phyloP scores from a whole-genome alignment of 2,797 vertebrate genomes.

The Vipera ursinii region DNA sequence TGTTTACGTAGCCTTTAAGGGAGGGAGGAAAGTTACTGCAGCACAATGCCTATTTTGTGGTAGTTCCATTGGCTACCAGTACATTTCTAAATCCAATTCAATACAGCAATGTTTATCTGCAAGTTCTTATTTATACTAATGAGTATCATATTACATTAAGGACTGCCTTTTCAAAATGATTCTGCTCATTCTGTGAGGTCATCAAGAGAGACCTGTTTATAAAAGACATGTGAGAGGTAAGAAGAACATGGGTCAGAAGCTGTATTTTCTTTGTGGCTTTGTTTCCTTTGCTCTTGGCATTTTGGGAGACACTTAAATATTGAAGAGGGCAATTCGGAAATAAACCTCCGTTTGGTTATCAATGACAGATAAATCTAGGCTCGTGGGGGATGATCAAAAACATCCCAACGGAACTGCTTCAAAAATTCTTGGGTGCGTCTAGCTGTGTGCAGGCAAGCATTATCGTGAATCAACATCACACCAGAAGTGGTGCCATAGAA shows the following conservation, averaged over 20 bases:
- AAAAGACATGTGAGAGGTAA: background rate
- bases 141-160: background rate
- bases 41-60: background rate
- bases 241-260: background rate
- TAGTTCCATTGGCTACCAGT: background rate
- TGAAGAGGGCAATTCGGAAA: too few relatives aligned
- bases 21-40: background rate
- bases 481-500: too few relatives aligned
- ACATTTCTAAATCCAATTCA: background rate
- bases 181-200: background rate
- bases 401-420: too few relatives aligned
- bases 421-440: too few relatives aligned
- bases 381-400: too few relatives aligned
- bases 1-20: too few relatives aligned
- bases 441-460: too few relatives aligned
- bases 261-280: background rate
- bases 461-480: too few relatives aligned
- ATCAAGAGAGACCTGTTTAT: background rate
- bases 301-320: background rate
- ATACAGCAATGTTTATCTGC: background rate
- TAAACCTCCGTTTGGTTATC: too few relatives aligned
- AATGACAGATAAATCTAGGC: too few relatives aligned
- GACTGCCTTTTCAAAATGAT: background rate
- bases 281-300: background rate
- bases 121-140: background rate